Conservation (phyloP, 2,888 invertebrate species). For the Hypolimnas misippus region DNA sequence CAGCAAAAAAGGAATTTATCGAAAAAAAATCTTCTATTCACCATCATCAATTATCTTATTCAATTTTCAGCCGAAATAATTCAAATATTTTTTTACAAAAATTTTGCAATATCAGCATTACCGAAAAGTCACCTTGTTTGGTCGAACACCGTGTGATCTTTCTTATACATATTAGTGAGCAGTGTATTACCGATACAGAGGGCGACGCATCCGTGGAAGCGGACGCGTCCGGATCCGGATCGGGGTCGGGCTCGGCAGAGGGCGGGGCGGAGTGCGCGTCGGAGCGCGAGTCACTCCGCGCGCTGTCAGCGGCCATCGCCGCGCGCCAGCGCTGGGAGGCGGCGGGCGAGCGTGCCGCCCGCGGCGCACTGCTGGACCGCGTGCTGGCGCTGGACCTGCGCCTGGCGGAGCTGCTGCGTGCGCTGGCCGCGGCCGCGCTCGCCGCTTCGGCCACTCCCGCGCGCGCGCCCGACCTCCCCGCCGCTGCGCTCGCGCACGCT, state of each 20-base stretch:
- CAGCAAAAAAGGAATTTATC: too few species aligned
- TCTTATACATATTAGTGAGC: too few species aligned
- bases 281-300: conserved; percentile 89
- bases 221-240: conserved; percentile 6
- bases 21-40: too few species aligned
- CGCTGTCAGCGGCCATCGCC: conserved; percentile 90
- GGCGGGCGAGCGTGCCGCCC: conserved; percentile 78
- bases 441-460: conserved; percentile 64
- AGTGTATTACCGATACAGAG: too few species aligned
- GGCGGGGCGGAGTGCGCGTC: conserved; percentile 65
- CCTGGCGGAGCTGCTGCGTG: conserved; percentile 88
- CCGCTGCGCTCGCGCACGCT: conserved; percentile 42
- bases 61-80: too few species aligned
- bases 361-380: conserved; percentile 60
- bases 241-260: conserved; percentile 45
- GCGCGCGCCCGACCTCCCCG: conserved; percentile 38
- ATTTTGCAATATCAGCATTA: too few species aligned
- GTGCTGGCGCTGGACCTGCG: conserved; percentile 84
- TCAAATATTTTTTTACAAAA: too few species aligned
- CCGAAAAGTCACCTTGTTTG: too few species aligned
- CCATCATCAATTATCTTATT: too few species aligned
- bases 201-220: conserved; percentile 13
- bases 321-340: conserved; percentile 87
- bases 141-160: too few species aligned
- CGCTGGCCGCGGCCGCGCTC: conserved; percentile 88